Evolutionary conservation across 2,888 invertebrate genomes (phyloP), one percentile per base, ranked within the genome.

Genomic region (Leucophenga montana): DNA sequence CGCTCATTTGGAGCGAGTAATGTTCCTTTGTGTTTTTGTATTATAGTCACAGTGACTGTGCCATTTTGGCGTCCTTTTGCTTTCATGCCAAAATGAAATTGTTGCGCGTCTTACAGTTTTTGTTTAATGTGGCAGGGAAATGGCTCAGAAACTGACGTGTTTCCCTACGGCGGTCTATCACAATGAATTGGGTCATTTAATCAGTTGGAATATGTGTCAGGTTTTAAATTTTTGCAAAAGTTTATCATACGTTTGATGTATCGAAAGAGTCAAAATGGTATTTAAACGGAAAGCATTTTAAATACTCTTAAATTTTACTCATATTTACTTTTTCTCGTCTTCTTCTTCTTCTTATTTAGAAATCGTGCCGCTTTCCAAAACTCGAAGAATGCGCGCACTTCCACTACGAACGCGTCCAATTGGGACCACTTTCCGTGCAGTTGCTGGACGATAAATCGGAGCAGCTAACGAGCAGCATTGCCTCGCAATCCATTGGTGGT

Each of bases 381-480:
- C 91, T 98, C 73, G 97, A 97, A 89, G 98, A 98, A 87, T 99
- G 98, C 89, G 98, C 98, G 5, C 99, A 99, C 88, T 99, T 99
- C 89, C 99, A 99, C 89, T 99, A 98, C 89, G 98, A 98, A 86
- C 92, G 95, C 77, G 97, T 98, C 18, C 95, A 96, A 77, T 91
- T 98, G 77, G 95, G 95, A n/a, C 93, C 94, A 0, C 90, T 94
- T 59, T 89, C 90, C 27, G 91, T 93, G 46, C 89, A 89, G 73
- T 82, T 91, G 67, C 89, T 90, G 73, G 90, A 90, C 73, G 90
- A 90, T 80, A 87, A 87, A 73, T 90, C 91, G 9, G 91, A 89
- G 71, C 80, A 87, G 46, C 71, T 89, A 68, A 87, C 82, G 71
- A 88, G 85, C 75, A 88, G 87, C 73, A 89, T 88, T 70, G 88